phyloP scores from a whole-genome alignment of 2,113 vertebrate species.

The Pterocles gutturalis region DNA sequence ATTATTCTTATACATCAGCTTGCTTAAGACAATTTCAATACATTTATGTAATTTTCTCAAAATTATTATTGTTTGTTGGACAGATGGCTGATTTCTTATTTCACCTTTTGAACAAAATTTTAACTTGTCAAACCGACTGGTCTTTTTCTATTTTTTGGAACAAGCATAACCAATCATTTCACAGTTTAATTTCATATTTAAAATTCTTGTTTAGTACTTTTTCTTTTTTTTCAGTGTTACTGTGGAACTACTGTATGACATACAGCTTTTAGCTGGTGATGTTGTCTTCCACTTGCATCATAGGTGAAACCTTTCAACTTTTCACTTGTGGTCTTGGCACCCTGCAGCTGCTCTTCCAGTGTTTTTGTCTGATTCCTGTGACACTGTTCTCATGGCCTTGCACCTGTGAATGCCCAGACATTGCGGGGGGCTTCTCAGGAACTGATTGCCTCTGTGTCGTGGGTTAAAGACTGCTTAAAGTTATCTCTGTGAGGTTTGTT shows the following conservation, averaged over 20 bases:
- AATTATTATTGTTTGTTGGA: background rate
- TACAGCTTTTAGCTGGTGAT: background rate
- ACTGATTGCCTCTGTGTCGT: background rate
- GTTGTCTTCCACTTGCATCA: background rate
- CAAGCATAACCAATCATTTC: background rate
- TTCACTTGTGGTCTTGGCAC: background rate
- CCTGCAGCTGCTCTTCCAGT: background rate
- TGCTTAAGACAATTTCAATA: background rate
- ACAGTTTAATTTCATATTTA: background rate
- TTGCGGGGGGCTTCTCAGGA: background rate
- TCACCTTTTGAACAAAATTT: background rate
- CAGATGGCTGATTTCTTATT: background rate
- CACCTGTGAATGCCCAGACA: background rate
- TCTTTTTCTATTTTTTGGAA: background rate
- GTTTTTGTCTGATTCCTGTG: rapidly evolving
- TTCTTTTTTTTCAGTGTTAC: background rate
- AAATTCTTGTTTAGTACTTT: background rate
- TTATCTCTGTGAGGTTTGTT: no score
- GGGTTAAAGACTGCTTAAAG: no score
- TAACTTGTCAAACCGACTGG: background rate
- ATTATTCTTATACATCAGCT: background rate
- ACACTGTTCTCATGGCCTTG: background rate
- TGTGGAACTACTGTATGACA: background rate
- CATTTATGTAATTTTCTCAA: background rate
- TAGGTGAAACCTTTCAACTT: background rate